Base-by-base conservation (phyloP, 2,113 vertebrate species). In the Sturnira hondurensis region DNA sequence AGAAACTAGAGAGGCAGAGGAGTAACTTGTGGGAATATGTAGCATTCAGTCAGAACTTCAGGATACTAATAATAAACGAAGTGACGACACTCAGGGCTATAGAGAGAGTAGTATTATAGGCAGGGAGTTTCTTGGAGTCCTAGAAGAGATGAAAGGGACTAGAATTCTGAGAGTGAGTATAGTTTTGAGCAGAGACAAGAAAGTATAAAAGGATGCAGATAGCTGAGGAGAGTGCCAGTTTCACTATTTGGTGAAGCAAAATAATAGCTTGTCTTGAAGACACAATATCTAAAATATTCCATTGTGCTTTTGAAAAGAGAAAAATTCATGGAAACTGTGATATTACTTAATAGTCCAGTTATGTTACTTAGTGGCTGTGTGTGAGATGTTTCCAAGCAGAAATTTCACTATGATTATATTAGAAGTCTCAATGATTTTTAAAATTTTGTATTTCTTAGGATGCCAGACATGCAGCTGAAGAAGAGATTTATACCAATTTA, bases 401-500 rank as follows among this genome's bases (percentile, higher is more conserved):
- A 17, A 63, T 76, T 70, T 91, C 41, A 33, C n/a, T 54, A 38
- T 80, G 52, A 58, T 76, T 26, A 70, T 63, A 22, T 4, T 74
- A n/a, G 15, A 76, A 80, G 33, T 86, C 5, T 80, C 28, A 92
- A 19, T 74, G 38, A 68, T 52, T 74, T 86, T 88, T 84, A 20
- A 86, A 33, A 94, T 88, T 89, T 76, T 6, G 0, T 92, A 22
- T 94, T 95, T 84, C 4, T n/a, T 98, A 99, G 99, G 99, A 99
- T 0, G 99, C 99, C 6, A 99, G 99, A 7, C 99, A 99, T 15
- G 98, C 99, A 0, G 99, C 99, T 0, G 99, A 99, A 98, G 99
- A 99, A n/a, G 99, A 99, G 98, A 99, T 99, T 98, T 99, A 99
- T 98, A 99, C 99, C 33, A 99, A 99, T 91, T 98, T 99, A 9